Evolutionary conservation across 2,888 invertebrate species (phyloP).

Genomic region (Mesopsocus fuscifrons): DNA sequence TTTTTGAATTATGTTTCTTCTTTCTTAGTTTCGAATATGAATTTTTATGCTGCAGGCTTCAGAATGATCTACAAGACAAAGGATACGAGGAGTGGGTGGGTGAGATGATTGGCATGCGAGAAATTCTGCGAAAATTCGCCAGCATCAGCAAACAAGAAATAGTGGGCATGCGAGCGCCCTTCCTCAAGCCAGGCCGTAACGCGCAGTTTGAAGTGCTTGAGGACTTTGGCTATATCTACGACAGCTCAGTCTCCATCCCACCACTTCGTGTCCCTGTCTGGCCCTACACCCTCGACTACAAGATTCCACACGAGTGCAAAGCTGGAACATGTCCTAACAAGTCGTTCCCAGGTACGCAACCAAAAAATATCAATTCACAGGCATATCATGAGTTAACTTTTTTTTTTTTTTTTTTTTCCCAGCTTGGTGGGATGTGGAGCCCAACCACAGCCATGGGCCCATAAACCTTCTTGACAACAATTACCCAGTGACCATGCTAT

Average conservation of each 20-base stretch:
- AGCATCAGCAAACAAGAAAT: constrained; percentile 66
- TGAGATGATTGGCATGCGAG: constrained; percentile 87
- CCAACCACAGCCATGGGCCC: no score
- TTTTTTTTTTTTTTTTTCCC: no score
- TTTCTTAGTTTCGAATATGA: no score
- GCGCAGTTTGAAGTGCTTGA: constrained; percentile 83
- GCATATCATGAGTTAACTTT: no score
- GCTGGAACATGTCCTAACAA: constrained; percentile 80
- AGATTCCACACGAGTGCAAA: constrained; percentile 84
- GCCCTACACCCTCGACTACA: constrained; percentile 89
- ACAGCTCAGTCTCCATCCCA: constrained; percentile 77
- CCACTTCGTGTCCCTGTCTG: constrained; percentile 63
- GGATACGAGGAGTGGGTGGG: constrained; percentile 86
- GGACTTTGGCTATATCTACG: constrained; percentile 84
- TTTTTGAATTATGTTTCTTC: no score
- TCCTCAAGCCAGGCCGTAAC: constrained; percentile 80
- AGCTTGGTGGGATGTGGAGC: no score
- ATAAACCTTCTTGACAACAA: no score
- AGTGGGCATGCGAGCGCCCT: constrained; percentile 75
- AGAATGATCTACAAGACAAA: constrained; percentile 72
- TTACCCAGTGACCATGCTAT: no score
- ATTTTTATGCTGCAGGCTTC: constrained; percentile 30
- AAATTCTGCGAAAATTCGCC: constrained; percentile 62
- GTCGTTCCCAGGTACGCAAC: constrained; percentile 56
- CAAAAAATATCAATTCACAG: neutral